phyloP scores from a whole-genome alignment of 2,888 invertebrate genomes.

The Dynastes tityus region DNA sequence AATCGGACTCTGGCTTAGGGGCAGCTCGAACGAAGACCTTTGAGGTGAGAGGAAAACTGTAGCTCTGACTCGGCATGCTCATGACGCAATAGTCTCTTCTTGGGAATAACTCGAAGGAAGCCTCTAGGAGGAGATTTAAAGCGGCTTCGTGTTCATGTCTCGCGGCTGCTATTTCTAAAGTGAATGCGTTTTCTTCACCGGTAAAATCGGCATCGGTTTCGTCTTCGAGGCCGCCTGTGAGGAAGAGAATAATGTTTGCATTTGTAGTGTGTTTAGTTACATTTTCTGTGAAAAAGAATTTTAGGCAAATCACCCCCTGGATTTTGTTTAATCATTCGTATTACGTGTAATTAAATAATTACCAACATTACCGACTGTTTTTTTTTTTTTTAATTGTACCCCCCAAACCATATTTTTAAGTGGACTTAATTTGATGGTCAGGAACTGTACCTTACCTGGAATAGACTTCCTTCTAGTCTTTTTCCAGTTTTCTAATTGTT shows the following conservation, averaged over 20 bases:
- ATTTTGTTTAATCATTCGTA: no score
- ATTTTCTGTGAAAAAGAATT: no score
- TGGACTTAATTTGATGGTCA: no score
- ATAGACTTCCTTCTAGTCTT: not conserved
- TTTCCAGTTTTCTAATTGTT: slow-evolving; percentile 5
- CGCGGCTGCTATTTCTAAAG: slow-evolving; percentile 76
- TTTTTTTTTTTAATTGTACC: no score
- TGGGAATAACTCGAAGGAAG: slow-evolving; percentile 79
- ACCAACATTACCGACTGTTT: no score
- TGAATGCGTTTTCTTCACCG: slow-evolving; percentile 76
- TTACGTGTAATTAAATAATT: no score
- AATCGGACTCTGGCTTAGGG: slow-evolving; percentile 65
- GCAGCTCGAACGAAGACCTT: slow-evolving; percentile 60
- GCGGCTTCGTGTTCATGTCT: slow-evolving; percentile 73
- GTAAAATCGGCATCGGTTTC: slow-evolving; percentile 41
- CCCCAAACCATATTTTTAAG: no score
- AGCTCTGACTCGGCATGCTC: slow-evolving; percentile 73
- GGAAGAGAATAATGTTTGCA: no score
- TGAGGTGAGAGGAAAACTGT: slow-evolving; percentile 71
- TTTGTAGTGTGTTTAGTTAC: no score
- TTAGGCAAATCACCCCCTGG: no score
- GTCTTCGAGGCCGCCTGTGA: not conserved
- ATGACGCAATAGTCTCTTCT: slow-evolving; percentile 78
- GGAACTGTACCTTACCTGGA: not conserved
- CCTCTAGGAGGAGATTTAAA: slow-evolving; percentile 75